Conservation (phyloP, 2,888 invertebrate genomes). For the Cataglyphis livida region DNA sequence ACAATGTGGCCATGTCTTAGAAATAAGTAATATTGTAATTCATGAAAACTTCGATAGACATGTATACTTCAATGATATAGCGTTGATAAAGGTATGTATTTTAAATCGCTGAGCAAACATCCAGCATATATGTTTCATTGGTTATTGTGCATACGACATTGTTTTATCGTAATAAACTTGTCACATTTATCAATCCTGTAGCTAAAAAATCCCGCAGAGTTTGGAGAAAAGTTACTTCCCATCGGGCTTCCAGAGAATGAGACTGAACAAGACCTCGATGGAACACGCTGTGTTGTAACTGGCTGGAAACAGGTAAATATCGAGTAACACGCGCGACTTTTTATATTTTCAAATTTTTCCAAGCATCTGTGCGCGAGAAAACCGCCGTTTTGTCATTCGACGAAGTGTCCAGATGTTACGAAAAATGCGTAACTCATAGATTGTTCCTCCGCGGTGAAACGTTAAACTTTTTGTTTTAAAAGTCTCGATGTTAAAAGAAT, state of each 20-base stretch:
- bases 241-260: constrained; percentile 69
- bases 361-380: neutral
- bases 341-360: neutral
- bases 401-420: constrained; percentile 14
- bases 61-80: constrained; percentile 75
- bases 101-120: constrained; percentile 10
- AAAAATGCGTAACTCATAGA: constrained; percentile 15
- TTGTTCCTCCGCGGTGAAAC: constrained; percentile 14
- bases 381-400: constrained; percentile 15
- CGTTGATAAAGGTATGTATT: constrained; percentile 76
- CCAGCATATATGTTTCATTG: neutral
- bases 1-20: constrained; percentile 57
- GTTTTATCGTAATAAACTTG: neutral
- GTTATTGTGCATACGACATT: constrained; percentile 7
- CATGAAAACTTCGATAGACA: constrained; percentile 74
- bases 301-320: constrained; percentile 69
- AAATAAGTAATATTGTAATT: constrained; percentile 68
- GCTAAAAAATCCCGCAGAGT: constrained; percentile 69
- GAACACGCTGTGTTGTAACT: constrained; percentile 66
- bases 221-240: constrained; percentile 68
- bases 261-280: constrained; percentile 60
- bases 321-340: constrained; percentile 16
- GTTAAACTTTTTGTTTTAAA: neutral
- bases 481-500: neutral
- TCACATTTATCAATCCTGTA: constrained; percentile 47